Evolutionary conservation across 2,797 vertebrate species (phyloP).

Genomic region (Brachyrhaphis roseni): DNA sequence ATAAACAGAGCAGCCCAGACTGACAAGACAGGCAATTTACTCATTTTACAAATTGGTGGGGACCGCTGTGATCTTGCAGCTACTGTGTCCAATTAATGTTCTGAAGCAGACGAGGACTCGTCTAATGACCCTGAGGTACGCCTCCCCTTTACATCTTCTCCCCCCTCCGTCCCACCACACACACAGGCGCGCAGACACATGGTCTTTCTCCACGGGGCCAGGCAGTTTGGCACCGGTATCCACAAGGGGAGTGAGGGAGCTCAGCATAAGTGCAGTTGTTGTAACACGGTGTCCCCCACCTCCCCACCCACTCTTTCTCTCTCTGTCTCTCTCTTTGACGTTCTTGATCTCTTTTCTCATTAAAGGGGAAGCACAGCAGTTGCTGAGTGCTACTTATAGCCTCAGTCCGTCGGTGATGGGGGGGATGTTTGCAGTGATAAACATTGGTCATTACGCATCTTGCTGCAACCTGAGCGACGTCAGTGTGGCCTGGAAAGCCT

Average conservation of each 20-base stretch:
- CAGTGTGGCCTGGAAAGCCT: slow-evolving; percentile 82
- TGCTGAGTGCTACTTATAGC: slow-evolving; percentile 74
- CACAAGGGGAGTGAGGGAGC: slow-evolving; percentile 17
- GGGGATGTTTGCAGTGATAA: slow-evolving; percentile 82
- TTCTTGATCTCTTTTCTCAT: slow-evolving; percentile 26
- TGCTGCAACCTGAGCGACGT: slow-evolving; percentile 77
- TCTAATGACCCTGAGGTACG: slow-evolving; percentile 67
- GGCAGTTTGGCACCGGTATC: slow-evolving; percentile 69
- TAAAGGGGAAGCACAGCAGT: slow-evolving; percentile 40
- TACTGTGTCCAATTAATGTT: slow-evolving; percentile 67
- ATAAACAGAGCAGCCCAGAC: slow-evolving; percentile 48
- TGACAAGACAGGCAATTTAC: slow-evolving; percentile 67
- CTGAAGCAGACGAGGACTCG: slow-evolving; percentile 44
- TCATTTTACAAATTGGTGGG: slow-evolving; percentile 63
- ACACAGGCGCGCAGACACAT: slow-evolving; percentile 59
- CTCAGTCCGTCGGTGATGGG: slow-evolving; percentile 65
- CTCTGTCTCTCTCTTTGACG: not conserved
- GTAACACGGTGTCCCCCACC: slow-evolving; percentile 21
- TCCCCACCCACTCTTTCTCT: too few species aligned
- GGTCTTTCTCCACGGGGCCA: slow-evolving; percentile 57
- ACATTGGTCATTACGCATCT: slow-evolving; percentile 68
- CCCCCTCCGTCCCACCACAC: slow-evolving; percentile 17
- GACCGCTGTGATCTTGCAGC: slow-evolving; percentile 63
- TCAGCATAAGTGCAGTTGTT: slow-evolving; percentile 54
- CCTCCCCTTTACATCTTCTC: slow-evolving; percentile 49